Percentiles rank a stretch among this genome's conserved stretches.
These are phyloP conservation scores for Pandemis heparana DNA, from an alignment of 2,888 invertebrate species.

Conservation along the genomic window DNA sequence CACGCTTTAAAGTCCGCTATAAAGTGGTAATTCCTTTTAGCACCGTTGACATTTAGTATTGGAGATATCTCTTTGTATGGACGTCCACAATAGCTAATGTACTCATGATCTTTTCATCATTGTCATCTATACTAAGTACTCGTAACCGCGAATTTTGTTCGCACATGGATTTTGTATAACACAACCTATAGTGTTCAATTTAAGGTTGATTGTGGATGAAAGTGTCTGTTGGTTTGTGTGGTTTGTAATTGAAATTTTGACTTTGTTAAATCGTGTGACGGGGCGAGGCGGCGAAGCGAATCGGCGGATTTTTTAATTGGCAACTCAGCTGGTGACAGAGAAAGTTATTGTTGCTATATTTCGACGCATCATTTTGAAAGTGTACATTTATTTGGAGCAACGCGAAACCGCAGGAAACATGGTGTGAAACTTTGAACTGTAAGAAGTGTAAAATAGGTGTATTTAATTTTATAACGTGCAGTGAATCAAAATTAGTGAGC, in stretches of 20 bases:
- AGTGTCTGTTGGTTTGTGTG: constrained; percentile 33
- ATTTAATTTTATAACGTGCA: too few species aligned
- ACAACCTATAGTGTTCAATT: constrained; percentile 27
- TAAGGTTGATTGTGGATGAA: constrained; percentile 43
- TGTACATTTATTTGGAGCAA: background rate
- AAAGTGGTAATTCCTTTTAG: constrained; percentile 51
- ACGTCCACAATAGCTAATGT: constrained; percentile 76
- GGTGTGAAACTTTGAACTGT: too few species aligned
- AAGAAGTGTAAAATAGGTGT: too few species aligned
- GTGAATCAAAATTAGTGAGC: too few species aligned
- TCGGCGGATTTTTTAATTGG: constrained; percentile 65
- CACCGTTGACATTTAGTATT: constrained; percentile 73
- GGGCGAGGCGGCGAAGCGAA: constrained; percentile 71
- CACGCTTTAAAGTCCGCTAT: background rate
- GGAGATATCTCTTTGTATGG: constrained; percentile 66
- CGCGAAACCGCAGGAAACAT: too few species aligned
- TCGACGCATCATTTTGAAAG: background rate
- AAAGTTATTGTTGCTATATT: constrained; percentile 42
- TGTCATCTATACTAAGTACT: constrained; percentile 82
- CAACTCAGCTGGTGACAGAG: constrained; percentile 62
- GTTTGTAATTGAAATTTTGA: constrained; percentile 81
- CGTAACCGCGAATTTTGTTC: constrained; percentile 47
- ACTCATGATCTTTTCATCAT: constrained; percentile 83
- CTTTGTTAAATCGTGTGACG: constrained; percentile 81
- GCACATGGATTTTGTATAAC: constrained; percentile 3